These are phyloP conservation scores for Portevinia maculata DNA, from an alignment of 2,888 invertebrate genomes.

Conservation along the genomic window DNA sequence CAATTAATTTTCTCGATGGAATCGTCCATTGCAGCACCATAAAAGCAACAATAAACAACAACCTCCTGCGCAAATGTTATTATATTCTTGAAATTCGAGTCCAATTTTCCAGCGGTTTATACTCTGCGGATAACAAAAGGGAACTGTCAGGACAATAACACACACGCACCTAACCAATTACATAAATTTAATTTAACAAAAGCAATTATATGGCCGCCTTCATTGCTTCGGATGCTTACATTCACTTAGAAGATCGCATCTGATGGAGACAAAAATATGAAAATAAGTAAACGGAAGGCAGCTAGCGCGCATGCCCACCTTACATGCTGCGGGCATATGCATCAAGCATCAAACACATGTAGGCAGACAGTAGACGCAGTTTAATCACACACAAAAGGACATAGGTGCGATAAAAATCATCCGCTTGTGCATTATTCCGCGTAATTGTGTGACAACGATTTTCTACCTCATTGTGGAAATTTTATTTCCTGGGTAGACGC, in stretches of 20 bases:
- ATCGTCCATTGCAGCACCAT: background rate
- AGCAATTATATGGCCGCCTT: constrained; percentile 70
- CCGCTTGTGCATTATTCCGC: constrained; percentile 62
- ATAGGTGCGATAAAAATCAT: constrained; percentile 69
- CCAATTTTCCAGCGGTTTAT: constrained; percentile 57
- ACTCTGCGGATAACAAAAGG: constrained; percentile 33
- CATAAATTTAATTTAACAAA: constrained; percentile 69
- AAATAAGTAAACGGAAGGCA: background rate
- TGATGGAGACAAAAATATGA: background rate
- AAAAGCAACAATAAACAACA: constrained; percentile 7
- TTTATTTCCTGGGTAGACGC: constrained; percentile 36
- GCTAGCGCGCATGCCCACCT: constrained; percentile 52
- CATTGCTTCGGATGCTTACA: constrained; percentile 38
- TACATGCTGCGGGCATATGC: constrained; percentile 4
- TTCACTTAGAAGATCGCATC: constrained; percentile 64
- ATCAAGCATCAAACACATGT: constrained; percentile 61
- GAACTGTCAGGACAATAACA: constrained; percentile 55
- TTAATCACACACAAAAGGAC: constrained; percentile 67
- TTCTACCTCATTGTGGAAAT: constrained; percentile 1
- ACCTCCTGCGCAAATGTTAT: constrained; percentile 8
- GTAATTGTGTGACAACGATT: constrained; percentile 70
- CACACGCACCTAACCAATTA: constrained; percentile 62
- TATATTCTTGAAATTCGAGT: constrained; percentile 31
- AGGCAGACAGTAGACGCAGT: constrained; percentile 68
- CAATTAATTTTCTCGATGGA: too few species aligned